Evolutionary conservation across 2,113 vertebrate species (phyloP).

Genomic region (Nibea albiflora): DNA sequence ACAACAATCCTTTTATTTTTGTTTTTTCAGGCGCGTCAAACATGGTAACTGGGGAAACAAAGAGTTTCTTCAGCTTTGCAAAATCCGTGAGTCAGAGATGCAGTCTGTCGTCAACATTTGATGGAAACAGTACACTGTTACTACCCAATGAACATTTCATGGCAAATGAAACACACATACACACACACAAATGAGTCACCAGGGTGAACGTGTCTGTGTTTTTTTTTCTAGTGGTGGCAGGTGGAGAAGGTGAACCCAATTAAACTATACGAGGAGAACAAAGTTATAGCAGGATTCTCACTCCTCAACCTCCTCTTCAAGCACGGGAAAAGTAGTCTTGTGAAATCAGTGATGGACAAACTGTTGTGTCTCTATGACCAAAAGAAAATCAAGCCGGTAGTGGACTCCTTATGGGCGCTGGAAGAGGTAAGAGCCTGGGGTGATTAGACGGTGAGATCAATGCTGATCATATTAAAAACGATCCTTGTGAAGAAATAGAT

Average conservation of each 20-base stretch:
- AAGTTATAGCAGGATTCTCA: constrained; percentile 97
- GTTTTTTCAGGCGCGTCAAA: constrained; percentile 94
- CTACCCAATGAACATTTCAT: constrained; percentile 39
- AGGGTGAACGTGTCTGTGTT: not conserved
- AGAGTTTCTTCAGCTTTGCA: constrained; percentile 99
- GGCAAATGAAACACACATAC: constrained; percentile 19
- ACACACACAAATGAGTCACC: constrained; percentile 19
- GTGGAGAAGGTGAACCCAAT: constrained; percentile 99
- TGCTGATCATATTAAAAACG: constrained; percentile 3
- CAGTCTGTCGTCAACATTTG: constrained; percentile 53
- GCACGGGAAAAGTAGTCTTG: constrained; percentile 88
- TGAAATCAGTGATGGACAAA: constrained; percentile 90
- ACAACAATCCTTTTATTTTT: constrained; percentile 65
- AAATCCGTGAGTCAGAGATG: constrained; percentile 93
- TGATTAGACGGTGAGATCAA: not conserved
- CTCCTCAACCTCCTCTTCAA: constrained; percentile 97
- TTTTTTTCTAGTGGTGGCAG: constrained; percentile 94
- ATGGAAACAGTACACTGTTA: constrained; percentile 39
- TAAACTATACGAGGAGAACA: constrained; percentile 99
- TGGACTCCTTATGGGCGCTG: constrained; percentile 98
- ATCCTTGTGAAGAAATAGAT: not conserved
- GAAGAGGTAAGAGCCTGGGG: constrained; percentile 91
- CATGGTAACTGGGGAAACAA: constrained; percentile 99
- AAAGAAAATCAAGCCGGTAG: constrained; percentile 95
- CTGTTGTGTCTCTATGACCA: constrained; percentile 89